Evolutionary conservation across 2,888 invertebrate species (phyloP).

Genomic region (Aradus depressus): DNA sequence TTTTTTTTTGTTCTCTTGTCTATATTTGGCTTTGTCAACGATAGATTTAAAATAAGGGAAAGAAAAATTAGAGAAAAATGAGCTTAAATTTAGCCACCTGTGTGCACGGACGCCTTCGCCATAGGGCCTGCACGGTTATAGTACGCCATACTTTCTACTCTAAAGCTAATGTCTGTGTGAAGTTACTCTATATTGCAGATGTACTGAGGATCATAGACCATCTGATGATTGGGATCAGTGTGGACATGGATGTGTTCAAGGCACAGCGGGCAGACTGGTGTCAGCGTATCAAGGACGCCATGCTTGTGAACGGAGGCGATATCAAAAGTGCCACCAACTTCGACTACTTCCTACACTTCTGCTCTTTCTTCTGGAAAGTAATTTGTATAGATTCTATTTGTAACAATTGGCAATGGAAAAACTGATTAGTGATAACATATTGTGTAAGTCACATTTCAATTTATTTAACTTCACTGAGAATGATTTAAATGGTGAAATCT

Average conservation of each 20-base stretch:
- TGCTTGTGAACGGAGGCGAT: slow-evolving; percentile 48
- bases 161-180: not conserved
- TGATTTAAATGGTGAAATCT: no score
- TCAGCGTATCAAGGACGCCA: slow-evolving; percentile 42
- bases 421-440: no score
- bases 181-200: slow-evolving; percentile 35
- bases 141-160: not conserved
- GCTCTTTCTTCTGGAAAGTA: slow-evolving; percentile 45
- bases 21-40: no score
- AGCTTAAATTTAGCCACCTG: not conserved
- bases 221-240: slow-evolving; percentile 42
- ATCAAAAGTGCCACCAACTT: slow-evolving; percentile 41
- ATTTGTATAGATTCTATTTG: not conserved
- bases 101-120: not conserved
- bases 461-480: no score
- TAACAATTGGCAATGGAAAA: not conserved
- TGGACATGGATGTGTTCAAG: slow-evolving; percentile 42
- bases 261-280: slow-evolving; percentile 42
- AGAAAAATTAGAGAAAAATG: no score
- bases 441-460: no score
- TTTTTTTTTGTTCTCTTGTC: no score
- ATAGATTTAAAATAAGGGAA: no score
- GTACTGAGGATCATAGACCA: slow-evolving; percentile 43
- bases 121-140: no score
- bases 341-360: slow-evolving; percentile 46